Evolutionary conservation across 1,140 invertebrate genomes (phyloP), one percentile per base, ranked within the genome.

Genomic region (Lordiphosa mommai): DNA sequence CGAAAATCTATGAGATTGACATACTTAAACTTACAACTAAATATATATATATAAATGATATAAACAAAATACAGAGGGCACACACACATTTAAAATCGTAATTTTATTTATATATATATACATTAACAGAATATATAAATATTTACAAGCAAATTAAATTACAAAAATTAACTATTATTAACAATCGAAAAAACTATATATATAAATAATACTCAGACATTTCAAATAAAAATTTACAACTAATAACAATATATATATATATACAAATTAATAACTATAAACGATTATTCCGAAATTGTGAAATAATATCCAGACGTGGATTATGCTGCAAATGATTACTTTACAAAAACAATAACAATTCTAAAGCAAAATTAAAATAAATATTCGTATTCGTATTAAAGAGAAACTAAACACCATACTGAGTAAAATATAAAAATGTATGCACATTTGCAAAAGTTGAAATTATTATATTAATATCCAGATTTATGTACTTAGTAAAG

Each of bases 291-390:
- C 13, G 17, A 61, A 34, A 82, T 71, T 80, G 68, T 69, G 77
- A 61, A 61, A 49, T 44, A 29, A 68, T 30, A 56, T 60, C 76
- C 76, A 60, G 51, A 72, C 52, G 41, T 72, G 77, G 77, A 64
- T 64, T 76, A 53, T 65, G 72, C 77, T 72, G 77, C 77, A 84
- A 84, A 84, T 84, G 77, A 84, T 84, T 84, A 84, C 77, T 84
- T 84, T 84, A 82, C 73, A 66, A 13, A 68, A 58, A 64, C 58
- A 80, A 56, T 49, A 67, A 38, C 12, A 16, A 50, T 55, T 13
- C 10, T 60, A 69, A 59, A 38, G 30, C 63, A 51, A 52, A 38
- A 48, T 12, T 37, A 43, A 30, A 53, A 36, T 49, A n/a, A 58
- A 69, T 69, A 69, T 43, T 68, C 65, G 41, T 68, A 53, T 50